Base-by-base conservation (phyloP, 2,888 invertebrate genomes). In the Lochmaea crataegi region DNA sequence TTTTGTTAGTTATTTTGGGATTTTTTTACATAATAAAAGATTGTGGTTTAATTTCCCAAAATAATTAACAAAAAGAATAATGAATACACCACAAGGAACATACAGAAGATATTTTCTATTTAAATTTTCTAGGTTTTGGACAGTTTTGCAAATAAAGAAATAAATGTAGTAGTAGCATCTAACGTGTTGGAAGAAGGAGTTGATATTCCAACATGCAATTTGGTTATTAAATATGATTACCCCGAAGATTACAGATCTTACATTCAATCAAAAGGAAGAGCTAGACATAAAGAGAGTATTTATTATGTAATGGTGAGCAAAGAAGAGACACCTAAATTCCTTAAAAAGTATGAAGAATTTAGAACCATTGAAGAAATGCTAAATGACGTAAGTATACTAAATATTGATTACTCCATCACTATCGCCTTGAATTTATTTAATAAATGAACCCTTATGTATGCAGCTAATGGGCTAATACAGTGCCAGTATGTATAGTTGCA, bases 101-200 rank as follows among this genome's bases (percentile, higher is more conserved):
- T n/a, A n/a, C n/a, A n/a, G n/a, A n/a, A n/a, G n/a, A n/a, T n/a
- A n/a, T n/a, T n/a, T n/a, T n/a, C n/a, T n/a, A n/a, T n/a, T n/a
- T n/a, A n/a, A n/a, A 7, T 45, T 42, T 53, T 61, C 22, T 87
- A 84, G 84, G 87, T 88, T 2, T 81, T 90, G n/a, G 82, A 87
- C 18, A 88, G 90, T 51, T 94, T 94, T 82, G 88, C 89, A 26
- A 85, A 85, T 10, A 90, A 90, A 10, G 86, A 89, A 45, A 85
- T 89, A 6, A 95, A 95, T 84, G 83, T 94, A 2, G 83, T 95
- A 41, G 86, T 94, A 1, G 90, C 93, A 1, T 93, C 97, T 0
- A 93, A 93, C 83, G 94, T 97, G 0, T 88, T 97, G 41, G 97
- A 97, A 84, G 97, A 97, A 87, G 97, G 97, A 1, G 90, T 97